A percentile compares a stretch with the other conserved stretches of the same genome.
Evolutionary conservation across 2,797 vertebrate species (phyloP).

Genomic region (Oceanodroma leucorhoa): DNA sequence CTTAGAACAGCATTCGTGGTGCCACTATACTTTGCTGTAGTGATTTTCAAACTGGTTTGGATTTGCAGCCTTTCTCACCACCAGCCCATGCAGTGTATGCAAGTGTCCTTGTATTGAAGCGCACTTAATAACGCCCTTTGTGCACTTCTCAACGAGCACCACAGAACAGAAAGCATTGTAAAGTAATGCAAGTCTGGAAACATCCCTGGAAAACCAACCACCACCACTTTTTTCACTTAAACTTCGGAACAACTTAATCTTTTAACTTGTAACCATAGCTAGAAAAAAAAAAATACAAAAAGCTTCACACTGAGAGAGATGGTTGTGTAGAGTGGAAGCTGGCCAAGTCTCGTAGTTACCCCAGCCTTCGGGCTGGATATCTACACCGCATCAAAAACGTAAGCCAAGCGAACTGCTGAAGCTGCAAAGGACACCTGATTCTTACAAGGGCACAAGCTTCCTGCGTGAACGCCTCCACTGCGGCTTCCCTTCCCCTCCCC

Average conservation of each 20-base stretch:
- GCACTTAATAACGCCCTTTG: fast-evolving
- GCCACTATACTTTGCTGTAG: background rate
- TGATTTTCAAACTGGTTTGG: background rate
- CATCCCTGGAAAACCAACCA: background rate
- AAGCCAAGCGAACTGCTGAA: fast-evolving
- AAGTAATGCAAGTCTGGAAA: background rate
- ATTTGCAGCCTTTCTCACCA: background rate
- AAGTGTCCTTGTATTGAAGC: fast-evolving
- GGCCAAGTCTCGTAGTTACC: background rate
- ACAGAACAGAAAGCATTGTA: background rate
- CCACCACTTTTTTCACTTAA: background rate
- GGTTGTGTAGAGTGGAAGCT: fast-evolving
- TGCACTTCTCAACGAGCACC: fast-evolving
- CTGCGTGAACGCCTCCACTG: fast-evolving
- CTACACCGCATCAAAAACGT: fast-evolving
- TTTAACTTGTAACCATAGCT: fast-evolving
- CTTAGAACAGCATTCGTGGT: background rate
- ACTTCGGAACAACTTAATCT: background rate
- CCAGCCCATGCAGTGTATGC: fast-evolving
- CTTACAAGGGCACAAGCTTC: fast-evolving
- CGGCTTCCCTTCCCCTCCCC: fast-evolving
- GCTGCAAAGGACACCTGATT: fast-evolving
- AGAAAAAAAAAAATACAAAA: background rate
- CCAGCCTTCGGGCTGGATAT: fast-evolving
- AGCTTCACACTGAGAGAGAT: fast-evolving